Evolutionary conservation across 2,797 vertebrate genomes (phyloP).

Genomic region (Channa striata): DNA sequence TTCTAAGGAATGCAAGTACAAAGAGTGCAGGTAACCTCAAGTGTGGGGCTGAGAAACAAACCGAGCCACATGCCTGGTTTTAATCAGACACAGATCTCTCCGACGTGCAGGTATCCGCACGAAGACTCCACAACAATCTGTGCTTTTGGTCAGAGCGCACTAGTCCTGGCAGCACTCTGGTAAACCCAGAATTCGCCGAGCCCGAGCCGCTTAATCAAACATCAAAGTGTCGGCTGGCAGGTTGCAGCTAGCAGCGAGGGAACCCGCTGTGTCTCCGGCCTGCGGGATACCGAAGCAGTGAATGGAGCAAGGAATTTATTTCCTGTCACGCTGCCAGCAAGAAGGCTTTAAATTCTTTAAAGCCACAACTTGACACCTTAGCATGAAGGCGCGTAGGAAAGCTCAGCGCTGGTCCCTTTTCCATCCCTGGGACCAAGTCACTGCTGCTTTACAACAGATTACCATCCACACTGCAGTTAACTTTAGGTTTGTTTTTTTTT

Average conservation of each 20-base stretch:
- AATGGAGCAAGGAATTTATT: slow-evolving; percentile 43
- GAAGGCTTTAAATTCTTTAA: slow-evolving; percentile 30
- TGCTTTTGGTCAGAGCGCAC: not conserved
- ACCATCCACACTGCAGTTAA: not conserved
- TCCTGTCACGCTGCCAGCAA: slow-evolving; percentile 37
- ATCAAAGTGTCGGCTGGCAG: slow-evolving; percentile 62
- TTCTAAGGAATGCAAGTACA: slow-evolving; percentile 15
- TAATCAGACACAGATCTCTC: slow-evolving; percentile 34
- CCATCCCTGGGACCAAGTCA: not conserved
- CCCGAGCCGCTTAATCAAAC: slow-evolving; percentile 49
- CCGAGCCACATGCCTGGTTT: slow-evolving; percentile 27
- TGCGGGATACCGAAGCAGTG: slow-evolving; percentile 28
- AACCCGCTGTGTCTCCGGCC: slow-evolving; percentile 43
- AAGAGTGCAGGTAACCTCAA: slow-evolving; percentile 28
- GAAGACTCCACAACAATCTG: not conserved
- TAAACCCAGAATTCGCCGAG: slow-evolving; percentile 41
- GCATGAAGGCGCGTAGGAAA: not conserved
- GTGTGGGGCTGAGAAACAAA: slow-evolving; percentile 11
- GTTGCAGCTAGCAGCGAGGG: slow-evolving; percentile 52
- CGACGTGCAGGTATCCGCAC: slow-evolving; percentile 26
- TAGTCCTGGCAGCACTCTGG: slow-evolving; percentile 12
- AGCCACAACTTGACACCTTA: not conserved
- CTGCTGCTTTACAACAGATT: not conserved
- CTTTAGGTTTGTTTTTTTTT: not conserved
- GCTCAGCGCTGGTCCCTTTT: slow-evolving; percentile 1